Evolutionary conservation across 2,113 vertebrate genomes (phyloP).

Genomic region (Grammomys surdaster): DNA sequence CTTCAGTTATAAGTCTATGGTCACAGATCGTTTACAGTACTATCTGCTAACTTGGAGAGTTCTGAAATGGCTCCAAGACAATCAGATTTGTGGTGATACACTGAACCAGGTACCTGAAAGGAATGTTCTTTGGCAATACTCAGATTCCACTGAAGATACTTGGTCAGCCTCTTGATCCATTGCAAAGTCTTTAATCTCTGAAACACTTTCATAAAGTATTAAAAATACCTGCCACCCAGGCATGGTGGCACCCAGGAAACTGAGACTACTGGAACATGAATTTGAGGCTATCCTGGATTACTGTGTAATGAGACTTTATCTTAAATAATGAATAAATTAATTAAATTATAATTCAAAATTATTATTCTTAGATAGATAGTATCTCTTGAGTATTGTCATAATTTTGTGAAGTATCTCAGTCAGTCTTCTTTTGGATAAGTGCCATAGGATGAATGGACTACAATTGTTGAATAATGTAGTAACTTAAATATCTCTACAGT

Average conservation of each 20-base stretch:
- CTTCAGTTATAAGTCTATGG: background rate
- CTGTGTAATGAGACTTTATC: background rate
- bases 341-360: background rate
- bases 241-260: background rate
- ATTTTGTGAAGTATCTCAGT: constrained; percentile 40
- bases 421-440: background rate
- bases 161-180: background rate
- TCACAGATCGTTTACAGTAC: background rate
- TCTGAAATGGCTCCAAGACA: constrained; percentile 12
- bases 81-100: background rate
- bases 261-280: too few species aligned
- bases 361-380: constrained; percentile 26
- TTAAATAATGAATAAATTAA: background rate
- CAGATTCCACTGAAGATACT: background rate
- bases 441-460: background rate
- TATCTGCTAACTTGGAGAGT: background rate
- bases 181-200: constrained; percentile 3
- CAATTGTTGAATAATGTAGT: background rate
- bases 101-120: background rate
- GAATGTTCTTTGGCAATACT: background rate
- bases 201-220: constrained; percentile 32
- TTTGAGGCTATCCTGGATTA: background rate
- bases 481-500: background rate
- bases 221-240: background rate
- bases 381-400: constrained; percentile 20